phyloP scores from a whole-genome alignment of 2,888 invertebrate species.

The Clostera curtula region DNA sequence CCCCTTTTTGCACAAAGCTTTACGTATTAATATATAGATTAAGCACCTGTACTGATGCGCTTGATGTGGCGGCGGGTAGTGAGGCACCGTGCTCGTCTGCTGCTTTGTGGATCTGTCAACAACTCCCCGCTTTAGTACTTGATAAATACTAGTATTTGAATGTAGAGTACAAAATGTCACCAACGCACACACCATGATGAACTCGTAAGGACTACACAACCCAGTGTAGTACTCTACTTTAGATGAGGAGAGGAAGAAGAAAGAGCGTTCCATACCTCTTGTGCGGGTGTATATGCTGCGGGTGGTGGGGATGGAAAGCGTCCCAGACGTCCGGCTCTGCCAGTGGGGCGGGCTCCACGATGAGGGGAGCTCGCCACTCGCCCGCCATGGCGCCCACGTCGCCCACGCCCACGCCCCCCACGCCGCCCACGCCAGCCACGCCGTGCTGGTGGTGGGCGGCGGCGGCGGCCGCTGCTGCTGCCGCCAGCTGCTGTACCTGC shows the following conservation, averaged over 20 bases:
- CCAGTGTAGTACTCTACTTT: too few species aligned
- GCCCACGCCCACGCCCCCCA: slow-evolving; percentile 20
- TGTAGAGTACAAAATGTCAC: too few species aligned
- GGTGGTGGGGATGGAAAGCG: slow-evolving; percentile 50
- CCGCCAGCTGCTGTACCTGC: slow-evolving; percentile 85
- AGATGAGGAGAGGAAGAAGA: too few species aligned
- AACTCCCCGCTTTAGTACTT: slow-evolving; percentile 17
- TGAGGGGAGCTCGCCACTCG: slow-evolving; percentile 93
- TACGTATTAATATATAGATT: not conserved
- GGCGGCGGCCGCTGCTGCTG: slow-evolving; percentile 85
- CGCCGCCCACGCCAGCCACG: slow-evolving; percentile 25
- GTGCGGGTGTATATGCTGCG: slow-evolving; percentile 50
- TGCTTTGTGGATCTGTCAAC: slow-evolving; percentile 65
- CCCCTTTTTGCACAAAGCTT: slow-evolving; percentile 7
- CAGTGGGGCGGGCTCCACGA: slow-evolving; percentile 78
- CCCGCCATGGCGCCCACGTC: slow-evolving; percentile 33
- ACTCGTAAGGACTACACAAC: too few species aligned
- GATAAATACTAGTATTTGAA: not conserved
- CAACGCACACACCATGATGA: too few species aligned
- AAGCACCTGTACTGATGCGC: slow-evolving; percentile 68
- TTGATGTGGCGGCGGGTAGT: slow-evolving; percentile 65
- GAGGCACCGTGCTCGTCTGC: slow-evolving; percentile 58
- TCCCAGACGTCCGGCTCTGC: slow-evolving; percentile 63
- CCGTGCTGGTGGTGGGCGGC: slow-evolving; percentile 85
- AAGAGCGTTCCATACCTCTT: slow-evolving; percentile 58